phyloP scores from a whole-genome alignment of 2,888 invertebrate species.

The Callinectes sapidus region DNA sequence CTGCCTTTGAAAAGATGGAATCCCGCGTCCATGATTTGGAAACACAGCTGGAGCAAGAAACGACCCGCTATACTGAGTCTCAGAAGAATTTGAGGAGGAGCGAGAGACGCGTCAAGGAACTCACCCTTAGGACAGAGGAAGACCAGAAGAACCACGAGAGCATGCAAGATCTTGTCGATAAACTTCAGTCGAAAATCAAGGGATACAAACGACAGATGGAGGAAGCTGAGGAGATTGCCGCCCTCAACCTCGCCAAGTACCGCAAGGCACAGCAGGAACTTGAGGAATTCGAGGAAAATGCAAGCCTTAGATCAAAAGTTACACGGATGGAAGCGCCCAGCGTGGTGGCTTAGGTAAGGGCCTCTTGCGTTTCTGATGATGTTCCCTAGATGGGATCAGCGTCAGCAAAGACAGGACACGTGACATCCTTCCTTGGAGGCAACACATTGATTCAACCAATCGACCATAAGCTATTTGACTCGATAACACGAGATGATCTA shows the following conservation, averaged over 20 bases:
- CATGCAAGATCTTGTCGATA: slow-evolving; percentile 99
- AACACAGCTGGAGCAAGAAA: slow-evolving; percentile 79
- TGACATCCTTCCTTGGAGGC: background rate
- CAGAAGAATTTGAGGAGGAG: slow-evolving; percentile 79
- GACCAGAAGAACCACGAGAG: slow-evolving; percentile 99
- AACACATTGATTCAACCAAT: background rate
- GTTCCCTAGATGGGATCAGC: background rate
- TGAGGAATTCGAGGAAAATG: slow-evolving; percentile 52
- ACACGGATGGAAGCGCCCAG: background rate
- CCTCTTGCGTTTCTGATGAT: background rate
- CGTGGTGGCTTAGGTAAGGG: background rate
- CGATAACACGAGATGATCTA: background rate
- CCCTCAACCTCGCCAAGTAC: slow-evolving; percentile 98
- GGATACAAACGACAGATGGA: slow-evolving; percentile 99
- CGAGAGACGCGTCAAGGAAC: slow-evolving; percentile 79
- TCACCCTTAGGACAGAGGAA: slow-evolving; percentile 85
- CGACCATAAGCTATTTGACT: background rate
- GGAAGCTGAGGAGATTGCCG: slow-evolving; percentile 97
- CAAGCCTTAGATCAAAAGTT: background rate
- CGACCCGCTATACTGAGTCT: slow-evolving; percentile 79
- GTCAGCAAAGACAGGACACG: background rate
- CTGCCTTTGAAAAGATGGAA: slow-evolving; percentile 80
- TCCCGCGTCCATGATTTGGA: slow-evolving; percentile 76
- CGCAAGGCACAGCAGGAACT: slow-evolving; percentile 86
- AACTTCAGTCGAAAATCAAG: slow-evolving; percentile 99